Evolutionary conservation across 2,797 vertebrate genomes (phyloP).

Genomic region (Sebastes umbrosus): DNA sequence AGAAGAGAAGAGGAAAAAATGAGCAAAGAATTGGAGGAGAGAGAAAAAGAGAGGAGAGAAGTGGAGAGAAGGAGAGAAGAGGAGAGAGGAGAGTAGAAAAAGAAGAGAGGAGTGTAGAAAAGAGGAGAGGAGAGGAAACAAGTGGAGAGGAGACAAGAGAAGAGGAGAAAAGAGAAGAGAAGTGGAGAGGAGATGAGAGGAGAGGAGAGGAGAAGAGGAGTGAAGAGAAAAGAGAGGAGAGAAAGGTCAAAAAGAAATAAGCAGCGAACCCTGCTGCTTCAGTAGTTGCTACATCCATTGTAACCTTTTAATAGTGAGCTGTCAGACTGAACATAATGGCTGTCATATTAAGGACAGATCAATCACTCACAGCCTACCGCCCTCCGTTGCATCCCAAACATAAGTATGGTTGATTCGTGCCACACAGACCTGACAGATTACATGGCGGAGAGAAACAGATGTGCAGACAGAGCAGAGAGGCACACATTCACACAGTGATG

Average conservation of each 20-base stretch:
- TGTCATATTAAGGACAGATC: conserved; percentile 60
- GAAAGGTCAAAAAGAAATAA: not conserved
- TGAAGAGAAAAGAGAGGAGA: not conserved
- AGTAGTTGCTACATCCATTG: conserved; percentile 11
- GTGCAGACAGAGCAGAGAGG: conserved; percentile 17
- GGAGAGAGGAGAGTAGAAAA: fast-evolving
- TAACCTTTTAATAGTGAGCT: conserved; percentile 45
- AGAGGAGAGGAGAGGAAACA: too few relatives aligned
- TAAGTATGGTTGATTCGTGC: conserved; percentile 39
- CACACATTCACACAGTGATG: not conserved
- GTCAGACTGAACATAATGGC: conserved; percentile 54
- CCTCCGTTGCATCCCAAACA: conserved; percentile 30
- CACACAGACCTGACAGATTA: conserved; percentile 50
- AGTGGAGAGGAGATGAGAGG: not conserved
- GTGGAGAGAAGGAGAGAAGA: too few relatives aligned
- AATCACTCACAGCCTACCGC: conserved; percentile 48
- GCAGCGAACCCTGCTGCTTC: not conserved
- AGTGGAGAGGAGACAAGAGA: not conserved
- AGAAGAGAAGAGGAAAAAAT: too few relatives aligned
- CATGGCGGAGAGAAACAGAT: conserved; percentile 21
- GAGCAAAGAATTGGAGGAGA: too few relatives aligned
- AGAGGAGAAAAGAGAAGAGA: too few relatives aligned
- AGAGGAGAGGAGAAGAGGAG: not conserved
- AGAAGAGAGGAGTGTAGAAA: too few relatives aligned
- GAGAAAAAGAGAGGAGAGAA: too few relatives aligned